These are phyloP conservation scores for Cataglyphis hispanica DNA, from an alignment of 1,140 invertebrate genomes.

Conservation along the genomic window DNA sequence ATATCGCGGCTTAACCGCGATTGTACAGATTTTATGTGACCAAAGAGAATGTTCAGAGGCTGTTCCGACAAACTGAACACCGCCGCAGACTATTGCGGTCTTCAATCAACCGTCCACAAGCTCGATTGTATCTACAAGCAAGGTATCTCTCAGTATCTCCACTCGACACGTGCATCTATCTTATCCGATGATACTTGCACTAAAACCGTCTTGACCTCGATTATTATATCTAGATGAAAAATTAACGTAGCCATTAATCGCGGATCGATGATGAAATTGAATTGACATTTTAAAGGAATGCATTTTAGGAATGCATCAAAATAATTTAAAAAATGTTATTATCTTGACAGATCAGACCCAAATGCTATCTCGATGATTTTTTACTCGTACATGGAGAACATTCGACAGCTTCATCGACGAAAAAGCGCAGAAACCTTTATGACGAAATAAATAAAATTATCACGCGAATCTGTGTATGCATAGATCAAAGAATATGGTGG, in stretches of 20 bases:
- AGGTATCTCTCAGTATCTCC: slow-evolving; percentile 53
- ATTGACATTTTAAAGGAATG: not conserved
- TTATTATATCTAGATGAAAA: slow-evolving; percentile 59
- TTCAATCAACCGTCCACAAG: slow-evolving; percentile 66
- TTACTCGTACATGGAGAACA: not conserved
- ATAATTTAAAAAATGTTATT: slow-evolving; percentile 30
- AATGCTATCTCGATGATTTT: not conserved
- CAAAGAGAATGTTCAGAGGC: slow-evolving; percentile 58
- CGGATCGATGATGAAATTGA: slow-evolving; percentile 25
- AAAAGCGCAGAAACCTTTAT: slow-evolving; percentile 20
- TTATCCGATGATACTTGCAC: slow-evolving; percentile 36
- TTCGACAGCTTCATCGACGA: not conserved
- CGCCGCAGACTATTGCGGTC: slow-evolving; percentile 70
- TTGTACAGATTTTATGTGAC: slow-evolving; percentile 65
- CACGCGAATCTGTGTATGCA: not conserved
- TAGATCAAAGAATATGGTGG: slow-evolving; percentile 13
- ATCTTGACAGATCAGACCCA: not conserved
- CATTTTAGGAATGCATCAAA: not conserved
- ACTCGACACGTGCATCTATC: slow-evolving; percentile 65
- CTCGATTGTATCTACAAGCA: slow-evolving; percentile 55
- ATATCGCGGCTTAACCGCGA: slow-evolving; percentile 54
- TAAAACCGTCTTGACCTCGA: slow-evolving; percentile 50
- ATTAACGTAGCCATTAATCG: slow-evolving; percentile 22
- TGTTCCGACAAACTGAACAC: slow-evolving; percentile 64
- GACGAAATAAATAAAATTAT: slow-evolving; percentile 54